Base-by-base conservation (phyloP, 2,797 vertebrate species). In the Enteromius argenteus region DNA sequence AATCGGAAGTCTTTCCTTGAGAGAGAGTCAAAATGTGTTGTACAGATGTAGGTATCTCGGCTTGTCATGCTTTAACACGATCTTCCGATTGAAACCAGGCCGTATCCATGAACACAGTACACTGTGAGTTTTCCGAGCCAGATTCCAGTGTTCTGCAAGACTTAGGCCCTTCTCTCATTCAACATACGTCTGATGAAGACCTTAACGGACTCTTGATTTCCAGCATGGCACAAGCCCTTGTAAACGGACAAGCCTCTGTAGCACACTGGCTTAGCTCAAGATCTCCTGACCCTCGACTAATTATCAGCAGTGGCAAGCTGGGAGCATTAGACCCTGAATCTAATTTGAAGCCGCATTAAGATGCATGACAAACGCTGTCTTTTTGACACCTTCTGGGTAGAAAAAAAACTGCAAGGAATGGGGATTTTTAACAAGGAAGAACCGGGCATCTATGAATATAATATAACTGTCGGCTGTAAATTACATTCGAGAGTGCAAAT, bases 371-470 rank as follows among this genome's bases (percentile, higher is more conserved):
- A 92, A 67, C 15, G 27, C 60, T 49, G 90, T 92, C 72, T 81
- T 90, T 89, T 49, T 78, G 53, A 79, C 66, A 62, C 83, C 66
- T 84, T 79, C 53, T 46, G n/a, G 15, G 9, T 53, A 85, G 58
- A 67, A 62, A 32, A 42, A 90, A 87, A 86, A 30, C 75, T 30
- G 53, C 66, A 56, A 73, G 80, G 71, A 66, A 81, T 13, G 49
- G n/a, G 21, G 23, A 39, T 87, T 81, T 79, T 79, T 89, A 92
- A 60, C 74, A 46, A 91, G 91, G 86, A 92, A 93, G 91, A 88
- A 73, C 83, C 86, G 6, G 83, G 72, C 88, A 86, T 86, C 86
- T 88, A 90, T 93, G 91, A 94, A 94, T 94, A 93, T 94, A 93
- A 93, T 92, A 92, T 86, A 94, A 91, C 67, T 0, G 85, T 87